A percentile compares a stretch with the other conserved stretches of the same genome.
Evolutionary conservation across 1,140 invertebrate genomes (phyloP).

Genomic region (Elysia chlorotica): DNA sequence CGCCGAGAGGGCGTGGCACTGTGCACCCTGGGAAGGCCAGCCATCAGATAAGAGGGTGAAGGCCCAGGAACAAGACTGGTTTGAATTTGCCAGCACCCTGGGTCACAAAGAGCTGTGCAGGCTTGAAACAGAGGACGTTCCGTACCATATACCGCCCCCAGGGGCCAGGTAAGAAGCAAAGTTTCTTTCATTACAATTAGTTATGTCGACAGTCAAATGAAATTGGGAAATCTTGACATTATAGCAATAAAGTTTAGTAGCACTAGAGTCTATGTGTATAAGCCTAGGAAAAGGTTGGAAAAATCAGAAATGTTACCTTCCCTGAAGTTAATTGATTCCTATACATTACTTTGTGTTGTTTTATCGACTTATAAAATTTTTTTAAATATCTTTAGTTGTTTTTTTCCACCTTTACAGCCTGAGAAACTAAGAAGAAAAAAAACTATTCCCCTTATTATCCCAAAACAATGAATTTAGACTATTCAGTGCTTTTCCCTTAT

Average conservation of each 20-base stretch:
- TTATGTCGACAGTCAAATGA: not conserved
- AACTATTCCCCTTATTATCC: not conserved
- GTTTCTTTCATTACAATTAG: not conserved
- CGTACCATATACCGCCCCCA: constrained; percentile 47
- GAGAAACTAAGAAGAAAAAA: no score
- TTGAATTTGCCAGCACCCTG: constrained; percentile 35
- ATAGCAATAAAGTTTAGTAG: no score
- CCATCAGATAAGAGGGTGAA: constrained; percentile 19
- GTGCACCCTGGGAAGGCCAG: constrained; percentile 42
- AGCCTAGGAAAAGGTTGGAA: no score
- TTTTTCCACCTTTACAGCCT: no score
- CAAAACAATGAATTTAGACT: not conserved
- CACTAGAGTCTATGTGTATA: no score
- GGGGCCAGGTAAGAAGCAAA: constrained; percentile 38
- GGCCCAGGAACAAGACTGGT: constrained; percentile 35
- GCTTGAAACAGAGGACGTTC: constrained; percentile 35
- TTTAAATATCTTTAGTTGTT: no score
- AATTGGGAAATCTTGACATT: not conserved
- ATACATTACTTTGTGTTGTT: not conserved
- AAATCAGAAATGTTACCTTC: no score
- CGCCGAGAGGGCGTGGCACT: constrained; percentile 52
- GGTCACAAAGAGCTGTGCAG: constrained; percentile 42
- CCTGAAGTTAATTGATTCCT: not conserved
- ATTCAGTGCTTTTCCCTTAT: not conserved
- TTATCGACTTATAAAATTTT: no score